Evolutionary conservation across 2,113 vertebrate species (phyloP).

Genomic region (Chaetops frenatus): DNA sequence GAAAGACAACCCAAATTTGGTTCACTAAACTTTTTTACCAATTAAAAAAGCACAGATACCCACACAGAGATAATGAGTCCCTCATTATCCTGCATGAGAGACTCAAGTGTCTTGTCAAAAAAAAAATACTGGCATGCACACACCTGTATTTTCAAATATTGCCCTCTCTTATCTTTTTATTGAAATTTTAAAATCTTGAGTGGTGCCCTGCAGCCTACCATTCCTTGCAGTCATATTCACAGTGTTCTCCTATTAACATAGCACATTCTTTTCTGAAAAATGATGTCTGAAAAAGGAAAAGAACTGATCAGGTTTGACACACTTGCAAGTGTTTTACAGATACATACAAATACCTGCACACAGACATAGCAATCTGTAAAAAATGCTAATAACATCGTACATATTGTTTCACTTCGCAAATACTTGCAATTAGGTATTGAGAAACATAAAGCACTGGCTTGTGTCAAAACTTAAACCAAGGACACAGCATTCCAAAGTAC

Average conservation of each 20-base stretch:
- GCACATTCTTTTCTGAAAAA: background rate
- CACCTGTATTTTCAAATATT: background rate
- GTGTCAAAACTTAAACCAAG: background rate
- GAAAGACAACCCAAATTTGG: background rate
- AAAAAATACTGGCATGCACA: background rate
- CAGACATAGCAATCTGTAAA: rapidly evolving
- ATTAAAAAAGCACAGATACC: background rate
- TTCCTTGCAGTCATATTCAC: background rate
- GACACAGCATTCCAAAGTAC: background rate
- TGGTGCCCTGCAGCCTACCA: background rate
- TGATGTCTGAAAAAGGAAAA: background rate
- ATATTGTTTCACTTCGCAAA: background rate
- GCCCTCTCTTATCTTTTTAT: background rate
- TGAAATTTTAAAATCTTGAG: background rate
- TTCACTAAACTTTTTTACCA: background rate
- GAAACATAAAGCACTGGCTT: background rate
- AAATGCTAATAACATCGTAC: rapidly evolving
- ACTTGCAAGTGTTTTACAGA: too few species aligned
- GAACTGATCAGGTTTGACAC: background rate
- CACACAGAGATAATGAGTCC: background rate
- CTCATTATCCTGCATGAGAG: background rate
- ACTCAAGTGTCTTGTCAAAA: background rate
- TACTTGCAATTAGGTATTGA: background rate
- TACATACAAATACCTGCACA: background rate
- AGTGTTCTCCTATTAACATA: background rate